Percentiles rank a stretch among this genome's conserved stretches.
These are phyloP conservation scores for Panorpa germanica DNA, from an alignment of 2,888 invertebrate genomes.

Conservation along the genomic window DNA sequence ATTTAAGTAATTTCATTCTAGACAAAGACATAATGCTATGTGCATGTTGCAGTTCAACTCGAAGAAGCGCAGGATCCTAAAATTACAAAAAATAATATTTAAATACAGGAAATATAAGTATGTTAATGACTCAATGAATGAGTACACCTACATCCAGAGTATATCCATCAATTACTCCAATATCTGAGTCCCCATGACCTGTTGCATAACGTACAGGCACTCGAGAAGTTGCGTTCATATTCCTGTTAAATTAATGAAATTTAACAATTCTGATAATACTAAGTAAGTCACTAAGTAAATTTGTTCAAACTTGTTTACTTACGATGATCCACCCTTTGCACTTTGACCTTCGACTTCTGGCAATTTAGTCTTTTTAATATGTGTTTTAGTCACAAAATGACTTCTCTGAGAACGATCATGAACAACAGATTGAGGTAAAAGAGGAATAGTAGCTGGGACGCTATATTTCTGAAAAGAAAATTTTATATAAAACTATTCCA, in stretches of 20 bases:
- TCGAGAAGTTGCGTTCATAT: neutral
- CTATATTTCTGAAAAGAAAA: too few species aligned
- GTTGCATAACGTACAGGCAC: too few species aligned
- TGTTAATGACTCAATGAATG: conserved; percentile 1
- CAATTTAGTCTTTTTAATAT: too few species aligned
- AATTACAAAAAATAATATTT: conserved; percentile 9
- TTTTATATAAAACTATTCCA: neutral
- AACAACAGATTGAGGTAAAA: too few species aligned
- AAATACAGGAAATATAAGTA: conserved; percentile 4
- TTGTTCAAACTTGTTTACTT: too few species aligned
- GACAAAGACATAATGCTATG: conserved; percentile 26
- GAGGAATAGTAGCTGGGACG: too few species aligned
- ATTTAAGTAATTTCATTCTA: conserved; percentile 23
- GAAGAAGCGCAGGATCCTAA: conserved; percentile 24
- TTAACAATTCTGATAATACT: too few species aligned
- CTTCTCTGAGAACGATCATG: too few species aligned
- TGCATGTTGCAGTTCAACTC: conserved; percentile 24
- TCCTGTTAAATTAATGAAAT: neutral
- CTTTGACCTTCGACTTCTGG: too few species aligned
- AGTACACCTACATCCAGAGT: conserved; percentile 21
- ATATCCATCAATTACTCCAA: conserved; percentile 24
- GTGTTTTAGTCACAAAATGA: too few species aligned
- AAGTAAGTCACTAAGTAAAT: too few species aligned
- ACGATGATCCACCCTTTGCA: too few species aligned
- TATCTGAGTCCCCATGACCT: conserved; percentile 13